These are phyloP conservation scores for Pavo muticus DNA, from an alignment of 2,113 vertebrate genomes.

Conservation along the genomic window DNA sequence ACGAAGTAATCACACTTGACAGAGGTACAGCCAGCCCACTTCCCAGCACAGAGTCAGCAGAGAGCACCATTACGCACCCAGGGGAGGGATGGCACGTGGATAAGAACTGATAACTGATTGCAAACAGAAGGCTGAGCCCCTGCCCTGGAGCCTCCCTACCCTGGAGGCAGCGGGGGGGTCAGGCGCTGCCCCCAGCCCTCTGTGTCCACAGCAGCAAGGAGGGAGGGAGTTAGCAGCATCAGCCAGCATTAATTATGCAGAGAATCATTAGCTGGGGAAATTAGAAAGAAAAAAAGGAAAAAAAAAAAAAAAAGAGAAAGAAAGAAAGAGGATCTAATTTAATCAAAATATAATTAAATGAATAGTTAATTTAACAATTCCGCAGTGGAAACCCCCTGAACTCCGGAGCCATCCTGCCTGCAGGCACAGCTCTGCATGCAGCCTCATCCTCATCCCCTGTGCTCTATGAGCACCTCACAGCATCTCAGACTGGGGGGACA, in stretches of 20 bases:
- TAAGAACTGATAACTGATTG: background rate
- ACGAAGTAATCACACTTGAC: background rate
- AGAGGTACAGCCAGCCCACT: background rate
- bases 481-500: background rate
- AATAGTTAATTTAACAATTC: conserved; percentile 40
- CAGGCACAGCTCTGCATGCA: background rate
- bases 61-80: background rate
- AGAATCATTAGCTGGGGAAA: conserved; percentile 3
- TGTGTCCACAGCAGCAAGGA: background rate
- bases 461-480: background rate
- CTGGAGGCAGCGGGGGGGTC: background rate
- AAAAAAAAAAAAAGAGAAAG: background rate
- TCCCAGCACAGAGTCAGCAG: background rate
- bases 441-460: background rate
- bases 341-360: conserved; percentile 55
- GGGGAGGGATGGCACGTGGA: background rate
- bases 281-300: background rate
- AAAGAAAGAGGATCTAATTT: background rate
- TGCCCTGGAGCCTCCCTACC: background rate
- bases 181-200: fast-evolving
- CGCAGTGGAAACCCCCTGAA: background rate
- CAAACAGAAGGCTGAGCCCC: background rate
- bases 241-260: conserved; percentile 40
- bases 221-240: background rate
- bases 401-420: background rate